Percentiles rank a stretch among this genome's conserved stretches.
Evolutionary conservation across 2,113 vertebrate species (phyloP).

Genomic region (Gambusia affinis): DNA sequence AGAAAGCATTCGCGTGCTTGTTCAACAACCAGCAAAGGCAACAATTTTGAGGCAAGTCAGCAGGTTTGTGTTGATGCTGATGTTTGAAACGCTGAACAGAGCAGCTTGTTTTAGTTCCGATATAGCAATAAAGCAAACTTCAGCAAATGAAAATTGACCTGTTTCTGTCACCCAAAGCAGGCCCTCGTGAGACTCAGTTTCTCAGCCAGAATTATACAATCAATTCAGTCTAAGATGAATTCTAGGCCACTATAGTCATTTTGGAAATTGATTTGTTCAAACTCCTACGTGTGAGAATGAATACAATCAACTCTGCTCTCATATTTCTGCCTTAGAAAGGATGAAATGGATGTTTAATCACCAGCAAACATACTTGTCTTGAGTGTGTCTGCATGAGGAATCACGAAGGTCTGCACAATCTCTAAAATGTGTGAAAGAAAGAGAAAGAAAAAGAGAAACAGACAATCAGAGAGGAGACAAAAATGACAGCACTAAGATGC

Average conservation of each 20-base stretch:
- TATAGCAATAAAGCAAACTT: constrained; percentile 8
- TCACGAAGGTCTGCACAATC: constrained; percentile 21
- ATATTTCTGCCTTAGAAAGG: constrained; percentile 19
- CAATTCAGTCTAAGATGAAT: constrained; percentile 21
- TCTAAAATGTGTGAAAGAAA: constrained; percentile 25
- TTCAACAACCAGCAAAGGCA: constrained; percentile 27
- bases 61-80: constrained; percentile 31
- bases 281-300: constrained; percentile 2
- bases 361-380: constrained; percentile 13
- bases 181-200: constrained; percentile 1
- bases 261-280: neutral
- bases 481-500: constrained; percentile 31
- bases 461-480: constrained; percentile 22
- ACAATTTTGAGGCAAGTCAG: constrained; percentile 20
- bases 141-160: neutral
- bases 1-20: constrained; percentile 49
- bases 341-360: constrained; percentile 28
- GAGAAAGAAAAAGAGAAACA: neutral
- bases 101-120: constrained; percentile 21
- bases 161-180: neutral
- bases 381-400: constrained; percentile 3
- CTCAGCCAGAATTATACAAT: constrained; percentile 28
- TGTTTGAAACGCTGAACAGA: constrained; percentile 5
- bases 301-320: constrained; percentile 11
- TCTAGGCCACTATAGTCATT: constrained; percentile 13